Evolutionary conservation across 2,888 invertebrate genomes (phyloP).

Genomic region (Gortyna flavago): DNA sequence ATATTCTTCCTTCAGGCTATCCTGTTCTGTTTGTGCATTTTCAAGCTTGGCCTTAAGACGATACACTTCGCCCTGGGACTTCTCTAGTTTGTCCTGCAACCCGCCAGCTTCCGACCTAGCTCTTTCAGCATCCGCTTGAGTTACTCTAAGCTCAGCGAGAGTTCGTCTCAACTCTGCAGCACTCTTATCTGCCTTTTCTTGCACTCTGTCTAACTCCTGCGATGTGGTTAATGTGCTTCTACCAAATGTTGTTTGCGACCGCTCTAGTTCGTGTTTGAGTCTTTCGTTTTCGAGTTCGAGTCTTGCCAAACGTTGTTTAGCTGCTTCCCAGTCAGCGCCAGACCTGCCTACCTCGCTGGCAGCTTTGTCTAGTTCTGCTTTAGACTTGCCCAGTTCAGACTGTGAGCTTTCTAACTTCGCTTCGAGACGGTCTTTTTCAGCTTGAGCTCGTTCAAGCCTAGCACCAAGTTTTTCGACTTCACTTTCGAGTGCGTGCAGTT

Average conservation of each 20-base stretch:
- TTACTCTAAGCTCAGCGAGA: slow-evolving; percentile 97
- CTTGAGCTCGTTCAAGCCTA: slow-evolving; percentile 96
- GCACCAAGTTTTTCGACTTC: slow-evolving; percentile 97
- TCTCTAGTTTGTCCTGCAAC: slow-evolving; percentile 97
- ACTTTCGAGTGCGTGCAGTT: slow-evolving; percentile 96
- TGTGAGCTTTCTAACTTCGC: slow-evolving; percentile 97
- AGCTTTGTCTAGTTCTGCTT: slow-evolving; percentile 97
- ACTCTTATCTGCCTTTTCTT: slow-evolving; percentile 96
- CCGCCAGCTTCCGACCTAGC: slow-evolving; percentile 95
- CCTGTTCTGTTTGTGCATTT: slow-evolving; percentile 98
- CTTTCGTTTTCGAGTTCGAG: slow-evolving; percentile 97
- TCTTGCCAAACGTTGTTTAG: slow-evolving; percentile 95
- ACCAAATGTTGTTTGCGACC: slow-evolving; percentile 95
- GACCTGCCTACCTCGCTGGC: slow-evolving; percentile 97
- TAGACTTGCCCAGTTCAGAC: slow-evolving; percentile 97
- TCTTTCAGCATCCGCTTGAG: slow-evolving; percentile 97
- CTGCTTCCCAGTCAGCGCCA: slow-evolving; percentile 96
- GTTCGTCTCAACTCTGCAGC: slow-evolving; percentile 95
- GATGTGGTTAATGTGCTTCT: slow-evolving; percentile 95
- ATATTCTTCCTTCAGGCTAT: slow-evolving; percentile 97
- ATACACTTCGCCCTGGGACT: slow-evolving; percentile 98
- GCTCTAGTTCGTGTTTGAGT: slow-evolving; percentile 95
- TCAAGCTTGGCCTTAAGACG: slow-evolving; percentile 97
- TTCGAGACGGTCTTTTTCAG: slow-evolving; percentile 97
- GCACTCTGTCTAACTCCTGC: slow-evolving; percentile 95